phyloP scores from a whole-genome alignment of 2,797 vertebrate species.

The Thalassophryne amazonica region DNA sequence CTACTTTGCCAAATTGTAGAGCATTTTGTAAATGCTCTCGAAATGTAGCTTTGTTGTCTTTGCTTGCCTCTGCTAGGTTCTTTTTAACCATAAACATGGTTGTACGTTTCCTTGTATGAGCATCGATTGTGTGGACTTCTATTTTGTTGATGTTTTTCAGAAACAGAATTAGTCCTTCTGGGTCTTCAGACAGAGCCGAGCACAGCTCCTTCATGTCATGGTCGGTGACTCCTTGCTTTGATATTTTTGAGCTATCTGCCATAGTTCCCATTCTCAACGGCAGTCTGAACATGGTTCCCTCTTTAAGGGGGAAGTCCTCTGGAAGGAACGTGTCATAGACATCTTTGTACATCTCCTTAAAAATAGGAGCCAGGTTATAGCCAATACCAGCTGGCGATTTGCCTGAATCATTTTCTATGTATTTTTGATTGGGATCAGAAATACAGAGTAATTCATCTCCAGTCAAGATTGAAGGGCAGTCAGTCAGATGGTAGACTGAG shows the following conservation, averaged over 20 bases:
- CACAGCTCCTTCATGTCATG: conserved; percentile 60
- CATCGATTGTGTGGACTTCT: conserved; percentile 55
- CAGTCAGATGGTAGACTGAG: conserved; percentile 85
- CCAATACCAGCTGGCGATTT: conserved; percentile 68
- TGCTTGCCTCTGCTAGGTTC: conserved; percentile 31
- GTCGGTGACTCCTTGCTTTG: conserved; percentile 48
- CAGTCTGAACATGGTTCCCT: conserved; percentile 84
- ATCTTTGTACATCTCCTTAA: conserved; percentile 77
- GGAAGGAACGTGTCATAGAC: conserved; percentile 84
- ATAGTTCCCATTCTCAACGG: conserved; percentile 73
- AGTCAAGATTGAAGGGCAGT: conserved; percentile 84
- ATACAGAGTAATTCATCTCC: conserved; percentile 79
- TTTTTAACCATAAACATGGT: conserved; percentile 66
- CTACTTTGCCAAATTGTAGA: conserved; percentile 8
- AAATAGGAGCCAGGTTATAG: conserved; percentile 63
- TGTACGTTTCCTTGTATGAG: conserved; percentile 8
- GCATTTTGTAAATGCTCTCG: conserved; percentile 47
- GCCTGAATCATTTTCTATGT: conserved; percentile 61
- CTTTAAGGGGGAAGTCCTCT: conserved; percentile 68
- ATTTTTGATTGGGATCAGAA: conserved; percentile 80
- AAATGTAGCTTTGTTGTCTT: conserved; percentile 49
- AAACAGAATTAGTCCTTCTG: conserved; percentile 81
- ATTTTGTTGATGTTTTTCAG: conserved; percentile 78
- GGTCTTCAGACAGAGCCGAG: conserved; percentile 63
- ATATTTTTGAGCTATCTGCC: conserved; percentile 73